A percentile compares a stretch with the other conserved stretches of the same genome.
Conservation (phyloP, 23 tunicate genomes). For the Ascidia mentula region DNA sequence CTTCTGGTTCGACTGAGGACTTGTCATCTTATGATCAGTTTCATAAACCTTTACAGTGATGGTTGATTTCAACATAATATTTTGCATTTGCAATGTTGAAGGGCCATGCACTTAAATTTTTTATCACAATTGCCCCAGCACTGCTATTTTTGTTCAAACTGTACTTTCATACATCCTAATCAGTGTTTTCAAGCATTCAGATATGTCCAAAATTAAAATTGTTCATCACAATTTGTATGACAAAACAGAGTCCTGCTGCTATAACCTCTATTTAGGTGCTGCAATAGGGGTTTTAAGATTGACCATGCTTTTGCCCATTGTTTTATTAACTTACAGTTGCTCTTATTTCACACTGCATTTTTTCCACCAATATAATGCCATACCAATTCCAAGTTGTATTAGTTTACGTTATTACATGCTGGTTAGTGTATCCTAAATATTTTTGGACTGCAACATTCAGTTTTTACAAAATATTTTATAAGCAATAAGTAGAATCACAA, state of each 20-base stretch:
- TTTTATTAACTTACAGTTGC: too few relatives aligned
- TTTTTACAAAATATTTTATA: too few relatives aligned
- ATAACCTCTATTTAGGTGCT: not conserved
- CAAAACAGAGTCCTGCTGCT: not conserved
- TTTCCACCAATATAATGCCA: too few relatives aligned
- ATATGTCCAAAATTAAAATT: not conserved
- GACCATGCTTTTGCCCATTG: too few relatives aligned
- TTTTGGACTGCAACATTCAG: too few relatives aligned
- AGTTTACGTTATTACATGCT: too few relatives aligned
- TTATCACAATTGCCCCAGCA: constrained; percentile 5
- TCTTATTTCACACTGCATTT: too few relatives aligned
- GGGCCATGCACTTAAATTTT: constrained; percentile 11
- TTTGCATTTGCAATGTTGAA: not conserved
- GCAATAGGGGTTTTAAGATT: not conserved
- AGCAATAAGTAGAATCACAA: too few relatives aligned
- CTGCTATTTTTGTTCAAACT: constrained; percentile 7
- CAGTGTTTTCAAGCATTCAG: constrained; percentile 3
- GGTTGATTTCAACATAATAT: not conserved
- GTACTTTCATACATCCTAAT: constrained; percentile 11
- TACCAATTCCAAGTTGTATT: too few relatives aligned
- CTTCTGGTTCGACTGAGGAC: constrained; percentile 2
- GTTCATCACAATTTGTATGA: not conserved
- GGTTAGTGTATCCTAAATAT: too few relatives aligned
- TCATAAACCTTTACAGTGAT: not conserved
- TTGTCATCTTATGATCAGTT: not conserved